phyloP scores from a whole-genome alignment of 2,113 vertebrate species.

The Serilophus lunatus region DNA sequence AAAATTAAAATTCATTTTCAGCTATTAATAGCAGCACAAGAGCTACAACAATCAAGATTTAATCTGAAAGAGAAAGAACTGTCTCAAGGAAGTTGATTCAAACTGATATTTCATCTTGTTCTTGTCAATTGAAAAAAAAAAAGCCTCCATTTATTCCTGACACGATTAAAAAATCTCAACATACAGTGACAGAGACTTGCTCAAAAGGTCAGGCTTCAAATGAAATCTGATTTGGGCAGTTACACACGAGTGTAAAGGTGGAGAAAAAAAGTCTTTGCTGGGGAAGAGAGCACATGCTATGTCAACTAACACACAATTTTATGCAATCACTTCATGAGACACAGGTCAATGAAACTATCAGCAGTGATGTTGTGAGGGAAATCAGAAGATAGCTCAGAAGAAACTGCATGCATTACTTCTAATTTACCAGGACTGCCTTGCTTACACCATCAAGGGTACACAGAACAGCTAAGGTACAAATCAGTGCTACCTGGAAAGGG shows the following conservation, averaged over 20 bases:
- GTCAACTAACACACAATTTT: not conserved
- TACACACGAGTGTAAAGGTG: not conserved
- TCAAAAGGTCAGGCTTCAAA: not conserved
- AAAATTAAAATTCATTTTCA: slow-evolving; percentile 17
- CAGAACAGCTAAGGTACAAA: not conserved
- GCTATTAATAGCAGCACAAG: not conserved
- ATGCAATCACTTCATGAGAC: not conserved
- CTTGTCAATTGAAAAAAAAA: not conserved
- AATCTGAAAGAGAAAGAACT: not conserved
- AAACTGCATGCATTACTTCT: not conserved
- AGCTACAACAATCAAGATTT: not conserved
- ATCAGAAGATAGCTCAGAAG: not conserved
- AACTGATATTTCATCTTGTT: not conserved
- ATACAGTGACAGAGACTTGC: not conserved
- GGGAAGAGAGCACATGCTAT: not conserved
- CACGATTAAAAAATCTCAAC: not conserved
- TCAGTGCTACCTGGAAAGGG: not conserved
- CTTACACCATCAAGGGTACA: not conserved
- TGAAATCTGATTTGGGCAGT: not conserved
- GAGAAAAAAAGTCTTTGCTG: not conserved
- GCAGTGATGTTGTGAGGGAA: not conserved
- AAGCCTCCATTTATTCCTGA: not conserved
- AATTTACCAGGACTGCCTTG: not conserved
- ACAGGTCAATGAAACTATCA: not conserved
- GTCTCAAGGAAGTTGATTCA: not conserved